Evolutionary conservation across 2,113 vertebrate genomes (phyloP).

Genomic region (Arizona elegans): DNA sequence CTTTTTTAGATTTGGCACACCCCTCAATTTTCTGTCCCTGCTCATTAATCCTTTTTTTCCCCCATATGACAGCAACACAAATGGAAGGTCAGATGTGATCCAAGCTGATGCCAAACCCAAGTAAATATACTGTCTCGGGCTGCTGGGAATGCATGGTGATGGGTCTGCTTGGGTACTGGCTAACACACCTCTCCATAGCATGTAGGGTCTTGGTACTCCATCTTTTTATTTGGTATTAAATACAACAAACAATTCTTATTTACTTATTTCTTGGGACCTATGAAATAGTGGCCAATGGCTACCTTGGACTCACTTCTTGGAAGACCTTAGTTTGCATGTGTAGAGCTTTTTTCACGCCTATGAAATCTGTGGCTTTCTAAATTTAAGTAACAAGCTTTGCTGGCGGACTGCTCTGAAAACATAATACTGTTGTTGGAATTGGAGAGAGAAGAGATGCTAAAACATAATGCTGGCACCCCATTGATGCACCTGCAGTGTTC

Average conservation of each 20-base stretch:
- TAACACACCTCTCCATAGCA: conserved; percentile 47
- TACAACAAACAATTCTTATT: conserved; percentile 16
- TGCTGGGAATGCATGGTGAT: conserved; percentile 79
- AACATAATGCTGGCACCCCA: neutral
- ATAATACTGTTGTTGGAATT: neutral
- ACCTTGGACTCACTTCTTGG: neutral
- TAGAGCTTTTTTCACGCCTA: neutral
- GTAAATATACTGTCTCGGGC: conserved; percentile 80
- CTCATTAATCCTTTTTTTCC: conserved; percentile 75
- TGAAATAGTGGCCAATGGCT: conserved; percentile 32
- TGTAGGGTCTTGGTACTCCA: conserved; percentile 17
- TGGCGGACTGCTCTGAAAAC: neutral
- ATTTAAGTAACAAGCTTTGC: neutral
- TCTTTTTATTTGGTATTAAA: neutral
- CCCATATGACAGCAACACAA: conserved; percentile 76
- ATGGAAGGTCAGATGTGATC: conserved; percentile 77
- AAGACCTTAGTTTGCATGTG: conserved; percentile 8
- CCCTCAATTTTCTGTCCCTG: conserved; percentile 12
- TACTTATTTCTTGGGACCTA: conserved; percentile 30
- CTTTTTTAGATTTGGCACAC: neutral
- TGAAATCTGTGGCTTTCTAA: rapidly evolving
- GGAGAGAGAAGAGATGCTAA: neutral
- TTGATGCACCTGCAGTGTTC: neutral
- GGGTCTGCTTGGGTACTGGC: conserved; percentile 79
- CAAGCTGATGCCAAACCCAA: conserved; percentile 85